Conservation (phyloP, 2,797 vertebrate genomes). For the Pangasius larnaudii region DNA sequence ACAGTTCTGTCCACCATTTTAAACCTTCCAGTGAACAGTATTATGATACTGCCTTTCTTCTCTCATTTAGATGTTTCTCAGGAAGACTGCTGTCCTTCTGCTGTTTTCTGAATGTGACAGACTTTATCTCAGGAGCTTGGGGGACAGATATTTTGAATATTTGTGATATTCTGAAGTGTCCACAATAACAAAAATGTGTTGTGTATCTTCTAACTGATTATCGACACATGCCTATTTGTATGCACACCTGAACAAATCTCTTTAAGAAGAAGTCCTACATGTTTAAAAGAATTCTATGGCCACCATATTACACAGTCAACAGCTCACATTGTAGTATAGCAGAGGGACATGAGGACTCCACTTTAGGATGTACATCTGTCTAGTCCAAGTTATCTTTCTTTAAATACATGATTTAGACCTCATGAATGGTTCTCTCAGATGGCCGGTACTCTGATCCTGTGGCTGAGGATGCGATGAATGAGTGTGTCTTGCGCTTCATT, state of each 20-base stretch:
- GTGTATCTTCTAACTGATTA: not conserved
- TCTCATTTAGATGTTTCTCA: not conserved
- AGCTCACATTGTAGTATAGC: not conserved
- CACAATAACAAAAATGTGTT: not conserved
- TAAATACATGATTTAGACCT: constrained; percentile 79
- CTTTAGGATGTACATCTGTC: not conserved
- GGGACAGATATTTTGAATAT: too few relatives aligned
- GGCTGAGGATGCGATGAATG: constrained; percentile 88
- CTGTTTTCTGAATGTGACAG: not conserved
- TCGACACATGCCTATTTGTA: constrained; percentile 5
- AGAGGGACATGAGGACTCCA: not conserved
- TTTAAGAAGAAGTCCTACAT: not conserved
- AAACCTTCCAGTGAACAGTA: not conserved
- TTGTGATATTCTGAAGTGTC: not conserved
- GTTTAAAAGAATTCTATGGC: not conserved
- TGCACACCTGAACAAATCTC: constrained; percentile 3
- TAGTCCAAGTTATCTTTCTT: not conserved
- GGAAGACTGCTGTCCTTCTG: not conserved
- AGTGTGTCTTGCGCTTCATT: constrained; percentile 96
- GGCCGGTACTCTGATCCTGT: constrained; percentile 87
- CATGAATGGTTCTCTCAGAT: constrained; percentile 94
- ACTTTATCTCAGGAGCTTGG: not conserved
- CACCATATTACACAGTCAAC: constrained; percentile 6
- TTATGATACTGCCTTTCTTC: not conserved
- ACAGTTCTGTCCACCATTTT: constrained; percentile 4